Percentiles rank a stretch among this genome's conserved stretches.
Conservation (phyloP, 2,113 vertebrate genomes). For the Poeciliopsis retropinna region DNA sequence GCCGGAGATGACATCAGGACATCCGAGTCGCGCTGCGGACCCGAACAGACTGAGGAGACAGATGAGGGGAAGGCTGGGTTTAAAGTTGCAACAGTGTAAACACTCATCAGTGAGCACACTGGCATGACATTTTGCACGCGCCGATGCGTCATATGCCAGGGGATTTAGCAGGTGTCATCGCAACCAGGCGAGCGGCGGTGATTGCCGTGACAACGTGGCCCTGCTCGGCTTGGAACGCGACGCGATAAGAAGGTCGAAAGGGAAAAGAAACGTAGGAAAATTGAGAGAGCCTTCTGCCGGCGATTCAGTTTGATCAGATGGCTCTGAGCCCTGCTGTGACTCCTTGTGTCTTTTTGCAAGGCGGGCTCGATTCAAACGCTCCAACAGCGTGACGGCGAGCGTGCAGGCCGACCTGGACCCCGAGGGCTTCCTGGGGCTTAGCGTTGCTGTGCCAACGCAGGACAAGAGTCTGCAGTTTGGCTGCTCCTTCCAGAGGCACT, state of each 20-base stretch:
- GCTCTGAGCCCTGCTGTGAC: conserved; percentile 22
- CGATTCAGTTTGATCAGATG: conserved; percentile 26
- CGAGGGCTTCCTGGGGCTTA: conserved; percentile 88
- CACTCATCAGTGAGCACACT: conserved; percentile 36
- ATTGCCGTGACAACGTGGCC: conserved; percentile 13
- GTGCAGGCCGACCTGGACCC: conserved; percentile 98
- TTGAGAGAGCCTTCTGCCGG: neutral
- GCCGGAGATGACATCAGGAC: conserved; percentile 20
- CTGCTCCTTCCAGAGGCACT: conserved; percentile 94
- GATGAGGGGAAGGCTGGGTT: conserved; percentile 35
- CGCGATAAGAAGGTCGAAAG: conserved; percentile 1
- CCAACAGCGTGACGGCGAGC: conserved; percentile 96
- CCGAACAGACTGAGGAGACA: conserved; percentile 28
- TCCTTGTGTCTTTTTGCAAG: conserved; percentile 70
- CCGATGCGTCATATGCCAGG: conserved; percentile 64
- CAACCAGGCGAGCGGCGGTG: conserved; percentile 16
- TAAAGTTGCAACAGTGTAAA: conserved; percentile 52
- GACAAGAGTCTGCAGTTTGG: conserved; percentile 97
- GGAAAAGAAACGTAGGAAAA: neutral
- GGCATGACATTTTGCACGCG: conserved; percentile 63
- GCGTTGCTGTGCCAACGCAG: conserved; percentile 87
- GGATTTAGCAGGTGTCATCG: conserved; percentile 46
- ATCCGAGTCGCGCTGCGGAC: conserved; percentile 37
- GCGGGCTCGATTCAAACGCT: conserved; percentile 95
- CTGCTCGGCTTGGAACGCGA: conserved; percentile 4